Evolutionary conservation across 2,113 vertebrate genomes (phyloP), one percentile per base, ranked within the genome.

Genomic region (Ariopsis seemanni): DNA sequence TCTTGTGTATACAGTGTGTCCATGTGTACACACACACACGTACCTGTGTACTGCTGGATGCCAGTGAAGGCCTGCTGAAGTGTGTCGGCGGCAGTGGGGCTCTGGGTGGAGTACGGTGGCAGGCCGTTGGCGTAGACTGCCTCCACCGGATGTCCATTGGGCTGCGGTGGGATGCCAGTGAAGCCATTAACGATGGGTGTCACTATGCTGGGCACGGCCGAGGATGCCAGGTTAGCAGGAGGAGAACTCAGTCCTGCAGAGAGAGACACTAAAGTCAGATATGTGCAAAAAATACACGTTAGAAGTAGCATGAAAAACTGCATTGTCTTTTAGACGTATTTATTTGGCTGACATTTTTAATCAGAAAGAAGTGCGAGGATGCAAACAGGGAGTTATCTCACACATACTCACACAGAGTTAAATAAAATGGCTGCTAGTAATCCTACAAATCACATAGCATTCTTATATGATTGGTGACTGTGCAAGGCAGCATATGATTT

Each of bases 21-120:
- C 71, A 20, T 71, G 15, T 42, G 5, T 71, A 14, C 74, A 5
- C 71, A 55, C 53, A 97, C 97, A 5, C 65, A 55, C 48, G 1
- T 88, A 97, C 97, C 97, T 95, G 97, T 96, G 85, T 97, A 97
- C 91, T 97, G 97, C 92, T 97, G 97, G 78, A 97, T 95, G 81
- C 97, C 96, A 0, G 96, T 94, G 91, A 97, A 97, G 88, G 96
- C 95, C 62, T 96, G 96, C 84, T 97, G 97, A 78, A 97, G 93
- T 15, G 95, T 95, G 89, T 97, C 97, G 7, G 96, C 95, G 87
- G 97, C 94, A 0, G 96, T 95, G 4, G 97, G 96, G 90, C 94
- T 97, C 93, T 97, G 97, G 91, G 96, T 96, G 94, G 97, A 94
- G 91, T 97, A 97, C 9, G 96, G 94, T 82, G 96, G 92, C 50